Evolutionary conservation across 37 sponge, comb jelly and placozoan genomes (phyloP), one percentile per base, ranked within the genome.

Genomic region (Tethya wilhelma): DNA sequence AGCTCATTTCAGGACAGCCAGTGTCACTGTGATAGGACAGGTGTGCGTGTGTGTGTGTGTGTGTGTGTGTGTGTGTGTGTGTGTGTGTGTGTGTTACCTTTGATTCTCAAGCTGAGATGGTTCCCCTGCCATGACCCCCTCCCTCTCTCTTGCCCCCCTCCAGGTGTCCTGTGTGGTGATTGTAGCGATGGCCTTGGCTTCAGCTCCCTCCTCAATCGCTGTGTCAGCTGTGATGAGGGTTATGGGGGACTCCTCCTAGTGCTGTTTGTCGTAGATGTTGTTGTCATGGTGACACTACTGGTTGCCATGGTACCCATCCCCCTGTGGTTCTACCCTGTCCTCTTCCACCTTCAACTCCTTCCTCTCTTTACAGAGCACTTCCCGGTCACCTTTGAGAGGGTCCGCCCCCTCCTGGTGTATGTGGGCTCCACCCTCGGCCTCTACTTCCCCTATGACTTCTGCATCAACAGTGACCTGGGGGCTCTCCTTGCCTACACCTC

Each of bases 401-500:
- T 91, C 22, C 70, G 76, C 28, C 84, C 79, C 5, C 87, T 75
- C 39, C 76, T 83, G n/a, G 70, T 55, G 64, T 91, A 73, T 55
- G 30, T 91, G 30, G 45, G 68, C 74, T 86, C 87, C 83, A 72
- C 59, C 37, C 53, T 82, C 1, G 64, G 91, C 38, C 68, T 91
- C 64, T 91, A 86, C 69, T 86, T 91, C 38, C 87, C 87, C 58
- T 91, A 91, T 38, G 91, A 91, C 79, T 91, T 91, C 59, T 91
- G 91, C 67, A 58, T 91, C 53, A 79, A 78, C 57, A 20, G 45
- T 23, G 69, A 77, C 19, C 70, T 71, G 56, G 60, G 64, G 38
- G 74, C 87, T 11, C 30, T 82, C n/a, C 79, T 38, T 23, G 37
- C 69, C 44, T 82, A 91, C 41, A 46, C 63, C 42, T 42, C 86